Evolutionary conservation across 1,140 invertebrate genomes (phyloP).

Genomic region (Drosophila nasuta): DNA sequence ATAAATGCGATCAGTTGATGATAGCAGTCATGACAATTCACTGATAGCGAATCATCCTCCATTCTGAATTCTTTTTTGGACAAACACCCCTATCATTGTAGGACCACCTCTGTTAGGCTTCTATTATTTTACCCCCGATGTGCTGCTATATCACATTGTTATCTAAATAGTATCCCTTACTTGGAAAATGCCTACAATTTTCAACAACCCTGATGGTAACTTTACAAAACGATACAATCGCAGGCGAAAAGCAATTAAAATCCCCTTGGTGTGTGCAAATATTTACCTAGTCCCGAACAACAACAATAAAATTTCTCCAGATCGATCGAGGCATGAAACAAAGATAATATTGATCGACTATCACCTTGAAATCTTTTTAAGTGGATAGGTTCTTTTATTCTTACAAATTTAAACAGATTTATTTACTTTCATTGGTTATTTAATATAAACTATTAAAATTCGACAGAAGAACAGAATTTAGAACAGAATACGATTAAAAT

Average conservation of each 20-base stretch:
- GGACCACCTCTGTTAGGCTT: background rate
- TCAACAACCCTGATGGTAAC: background rate
- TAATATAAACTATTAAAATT: too few species aligned
- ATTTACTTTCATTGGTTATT: too few species aligned
- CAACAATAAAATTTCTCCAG: slow-evolving; percentile 4
- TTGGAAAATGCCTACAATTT: background rate
- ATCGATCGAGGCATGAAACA: background rate
- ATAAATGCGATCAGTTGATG: background rate
- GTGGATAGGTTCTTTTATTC: background rate
- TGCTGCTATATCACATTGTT: background rate
- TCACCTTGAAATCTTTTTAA: background rate
- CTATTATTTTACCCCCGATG: background rate
- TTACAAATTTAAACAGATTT: background rate
- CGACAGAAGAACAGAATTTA: too few species aligned
- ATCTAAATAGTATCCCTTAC: slow-evolving; percentile 8
- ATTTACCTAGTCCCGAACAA: background rate
- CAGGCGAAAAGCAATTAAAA: slow-evolving; percentile 8
- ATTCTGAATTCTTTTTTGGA: background rate
- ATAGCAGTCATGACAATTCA: background rate
- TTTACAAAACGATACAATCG: background rate
- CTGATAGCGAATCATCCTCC: slow-evolving; percentile 6
- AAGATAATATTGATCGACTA: background rate
- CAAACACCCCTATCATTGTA: slow-evolving; percentile 4
- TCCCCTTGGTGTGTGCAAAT: background rate
- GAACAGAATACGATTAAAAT: too few species aligned